Evolutionary conservation across 2,888 invertebrate species (phyloP).

Genomic region (Andrena camellia): DNA sequence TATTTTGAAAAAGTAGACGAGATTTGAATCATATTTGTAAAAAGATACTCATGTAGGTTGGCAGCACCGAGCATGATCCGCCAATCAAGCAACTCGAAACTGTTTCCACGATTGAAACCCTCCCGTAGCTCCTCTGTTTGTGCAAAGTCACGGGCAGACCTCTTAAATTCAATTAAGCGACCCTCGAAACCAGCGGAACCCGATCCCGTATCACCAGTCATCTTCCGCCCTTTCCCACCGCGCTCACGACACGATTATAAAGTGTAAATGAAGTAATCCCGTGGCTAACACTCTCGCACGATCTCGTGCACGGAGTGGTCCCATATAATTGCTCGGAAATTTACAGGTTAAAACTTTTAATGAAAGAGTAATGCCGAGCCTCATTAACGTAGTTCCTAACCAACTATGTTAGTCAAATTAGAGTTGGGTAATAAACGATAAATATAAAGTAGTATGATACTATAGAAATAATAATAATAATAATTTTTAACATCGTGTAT

Average conservation of each 20-base stretch:
- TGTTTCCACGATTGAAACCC: conserved; percentile 7
- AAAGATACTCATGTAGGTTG: background rate
- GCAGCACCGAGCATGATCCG: background rate
- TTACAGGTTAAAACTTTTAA: background rate
- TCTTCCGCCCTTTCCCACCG: conserved; percentile 46
- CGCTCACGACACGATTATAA: conserved; percentile 50
- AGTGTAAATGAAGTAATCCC: conserved; percentile 51
- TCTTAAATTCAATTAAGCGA: conserved; percentile 61
- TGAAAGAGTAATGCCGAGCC: background rate
- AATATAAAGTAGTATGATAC: too few species aligned
- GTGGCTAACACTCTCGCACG: background rate
- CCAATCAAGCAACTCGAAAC: conserved; percentile 23
- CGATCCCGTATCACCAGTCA: conserved; percentile 53
- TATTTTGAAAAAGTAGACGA: background rate
- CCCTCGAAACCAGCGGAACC: conserved; percentile 56
- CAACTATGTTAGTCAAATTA: too few species aligned
- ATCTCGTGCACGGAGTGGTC: background rate
- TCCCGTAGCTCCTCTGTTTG: conserved; percentile 31
- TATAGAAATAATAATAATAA: too few species aligned
- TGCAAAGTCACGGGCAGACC: conserved; percentile 50
- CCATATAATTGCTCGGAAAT: conserved; percentile 8
- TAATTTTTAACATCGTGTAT: too few species aligned
- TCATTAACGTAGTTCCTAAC: too few species aligned
- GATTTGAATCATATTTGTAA: background rate
- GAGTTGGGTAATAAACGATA: too few species aligned